Percentiles rank a stretch among this genome's conserved stretches.
phyloP scores from a whole-genome alignment of 1,140 invertebrate genomes.

The Ectropis grisescens region DNA sequence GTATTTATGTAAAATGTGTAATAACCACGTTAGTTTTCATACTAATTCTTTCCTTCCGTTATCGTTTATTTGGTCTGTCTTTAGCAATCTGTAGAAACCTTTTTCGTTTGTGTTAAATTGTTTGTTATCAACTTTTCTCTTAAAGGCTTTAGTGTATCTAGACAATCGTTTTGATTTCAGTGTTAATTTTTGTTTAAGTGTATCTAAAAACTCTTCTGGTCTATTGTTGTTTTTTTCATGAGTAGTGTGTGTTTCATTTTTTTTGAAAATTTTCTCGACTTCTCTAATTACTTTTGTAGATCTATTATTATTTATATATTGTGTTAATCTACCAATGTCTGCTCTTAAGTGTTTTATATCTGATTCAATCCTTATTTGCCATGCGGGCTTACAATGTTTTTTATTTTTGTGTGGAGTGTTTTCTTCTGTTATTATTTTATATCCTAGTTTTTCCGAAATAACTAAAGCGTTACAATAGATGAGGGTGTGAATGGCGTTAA shows the following conservation, averaged over 20 bases:
- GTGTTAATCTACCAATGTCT: constrained; percentile 1
- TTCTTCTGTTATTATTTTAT: not conserved
- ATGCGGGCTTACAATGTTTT: constrained; percentile 5
- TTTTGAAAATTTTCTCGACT: constrained; percentile 2
- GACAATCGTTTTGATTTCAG: constrained; percentile 8
- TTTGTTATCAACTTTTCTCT: constrained; percentile 4
- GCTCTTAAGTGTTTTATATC: constrained; percentile 1
- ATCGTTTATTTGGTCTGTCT: not conserved
- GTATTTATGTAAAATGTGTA: too few species aligned
- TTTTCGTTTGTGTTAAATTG: constrained; percentile 6
- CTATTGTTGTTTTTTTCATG: constrained; percentile 8
- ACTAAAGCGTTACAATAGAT: constrained; percentile 9
- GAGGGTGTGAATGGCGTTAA: constrained; percentile 6
- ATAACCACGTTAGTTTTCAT: too few species aligned
- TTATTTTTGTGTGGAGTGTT: not conserved
- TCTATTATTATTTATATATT: constrained; percentile 5
- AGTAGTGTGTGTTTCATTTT: not conserved
- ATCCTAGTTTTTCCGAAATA: constrained; percentile 2
- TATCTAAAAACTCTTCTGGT: constrained; percentile 11
- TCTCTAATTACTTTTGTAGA: constrained; percentile 3
- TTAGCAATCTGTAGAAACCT: constrained; percentile 4
- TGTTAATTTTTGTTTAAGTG: constrained; percentile 13
- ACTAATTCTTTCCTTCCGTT: too few species aligned
- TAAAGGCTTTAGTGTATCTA: constrained; percentile 11
- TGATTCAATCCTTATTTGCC: constrained; percentile 12